These are phyloP conservation scores for Ptyas mucosa DNA, from an alignment of 2,113 vertebrate species.

Conservation along the genomic window DNA sequence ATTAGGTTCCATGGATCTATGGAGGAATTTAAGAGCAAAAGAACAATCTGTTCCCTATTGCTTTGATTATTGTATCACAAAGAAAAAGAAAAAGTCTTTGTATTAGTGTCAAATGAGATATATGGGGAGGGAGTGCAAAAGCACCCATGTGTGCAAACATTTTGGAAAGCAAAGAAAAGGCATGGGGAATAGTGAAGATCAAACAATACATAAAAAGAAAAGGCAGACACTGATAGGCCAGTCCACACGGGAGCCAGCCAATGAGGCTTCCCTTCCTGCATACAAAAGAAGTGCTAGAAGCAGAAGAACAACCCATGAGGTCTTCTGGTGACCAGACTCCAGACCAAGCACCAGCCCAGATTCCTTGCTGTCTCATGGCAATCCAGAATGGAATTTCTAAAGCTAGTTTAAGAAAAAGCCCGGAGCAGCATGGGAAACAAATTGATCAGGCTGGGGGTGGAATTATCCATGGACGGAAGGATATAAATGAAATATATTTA, in stretches of 20 bases:
- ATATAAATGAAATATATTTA: conserved; percentile 1
- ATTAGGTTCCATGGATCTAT: not conserved
- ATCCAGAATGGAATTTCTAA: not conserved
- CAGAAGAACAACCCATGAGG: not conserved
- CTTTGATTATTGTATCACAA: not conserved
- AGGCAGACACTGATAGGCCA: not conserved
- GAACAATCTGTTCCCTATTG: not conserved
- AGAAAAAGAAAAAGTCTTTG: not conserved
- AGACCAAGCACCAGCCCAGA: not conserved
- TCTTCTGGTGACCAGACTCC: not conserved
- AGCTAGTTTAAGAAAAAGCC: not conserved
- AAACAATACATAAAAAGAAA: not conserved
- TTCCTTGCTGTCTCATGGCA: not conserved
- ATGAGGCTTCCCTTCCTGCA: not conserved
- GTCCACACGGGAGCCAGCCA: not conserved
- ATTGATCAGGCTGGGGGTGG: not conserved
- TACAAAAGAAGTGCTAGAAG: not conserved
- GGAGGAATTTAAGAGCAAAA: not conserved
- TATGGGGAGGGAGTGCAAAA: not conserved
- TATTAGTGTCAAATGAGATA: not conserved
- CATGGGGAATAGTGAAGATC: not conserved
- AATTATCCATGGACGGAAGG: not conserved
- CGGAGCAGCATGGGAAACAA: not conserved
- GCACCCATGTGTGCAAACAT: not conserved
- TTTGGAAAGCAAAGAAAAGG: not conserved